phyloP scores from a whole-genome alignment of 1,140 invertebrate species.

The Procambarus clarkii region DNA sequence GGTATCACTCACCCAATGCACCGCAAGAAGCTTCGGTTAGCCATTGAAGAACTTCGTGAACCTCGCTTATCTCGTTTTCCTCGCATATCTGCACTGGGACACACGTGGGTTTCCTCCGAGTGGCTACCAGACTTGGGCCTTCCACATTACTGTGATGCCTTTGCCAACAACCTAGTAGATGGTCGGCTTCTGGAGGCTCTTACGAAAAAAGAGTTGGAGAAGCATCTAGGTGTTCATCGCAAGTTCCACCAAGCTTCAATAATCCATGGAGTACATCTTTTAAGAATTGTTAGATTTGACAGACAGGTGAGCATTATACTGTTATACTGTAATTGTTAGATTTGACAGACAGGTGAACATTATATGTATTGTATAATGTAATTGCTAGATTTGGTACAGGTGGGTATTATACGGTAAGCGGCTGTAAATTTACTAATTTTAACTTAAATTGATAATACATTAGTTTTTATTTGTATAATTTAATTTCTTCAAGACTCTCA shows the following conservation, averaged over 20 bases:
- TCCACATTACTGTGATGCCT: conserved; percentile 90
- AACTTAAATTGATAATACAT: too few species aligned
- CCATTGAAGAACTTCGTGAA: conserved; percentile 93
- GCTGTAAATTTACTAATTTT: too few species aligned
- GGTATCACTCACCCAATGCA: conserved; percentile 93
- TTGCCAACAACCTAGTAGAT: conserved; percentile 93
- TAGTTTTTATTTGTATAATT: too few species aligned
- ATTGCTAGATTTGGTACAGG: conserved; percentile 87
- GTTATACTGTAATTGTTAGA: conserved; percentile 83
- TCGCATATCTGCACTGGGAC: conserved; percentile 88
- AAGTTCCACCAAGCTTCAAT: conserved; percentile 84
- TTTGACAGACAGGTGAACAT: conserved; percentile 91
- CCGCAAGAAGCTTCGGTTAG: conserved; percentile 92
- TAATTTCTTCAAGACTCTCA: too few species aligned
- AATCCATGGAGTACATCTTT: conserved; percentile 92
- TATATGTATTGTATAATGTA: conserved; percentile 16
- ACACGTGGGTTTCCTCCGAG: conserved; percentile 93
- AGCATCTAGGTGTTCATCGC: conserved; percentile 82
- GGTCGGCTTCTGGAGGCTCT: conserved; percentile 93
- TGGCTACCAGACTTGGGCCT: conserved; percentile 94
- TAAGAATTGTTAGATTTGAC: conserved; percentile 94
- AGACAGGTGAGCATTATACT: conserved; percentile 82
- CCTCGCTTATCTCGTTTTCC: conserved; percentile 90
- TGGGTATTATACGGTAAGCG: neutral
- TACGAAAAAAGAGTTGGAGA: conserved; percentile 95